Evolutionary conservation across 2,888 invertebrate genomes (phyloP).

Genomic region (Drosophila histrio): DNA sequence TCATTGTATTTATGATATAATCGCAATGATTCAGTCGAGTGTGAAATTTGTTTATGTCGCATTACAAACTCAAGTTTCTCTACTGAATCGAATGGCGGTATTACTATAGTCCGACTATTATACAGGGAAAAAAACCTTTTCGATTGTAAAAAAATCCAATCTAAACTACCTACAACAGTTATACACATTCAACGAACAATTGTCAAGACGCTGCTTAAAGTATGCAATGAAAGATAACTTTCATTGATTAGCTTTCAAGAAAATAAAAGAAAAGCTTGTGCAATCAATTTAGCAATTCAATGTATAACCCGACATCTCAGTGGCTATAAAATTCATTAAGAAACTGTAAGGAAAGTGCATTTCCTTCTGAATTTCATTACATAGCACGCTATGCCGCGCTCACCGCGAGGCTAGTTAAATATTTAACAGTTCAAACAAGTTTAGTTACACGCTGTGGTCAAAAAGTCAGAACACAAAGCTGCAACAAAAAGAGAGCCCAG

Average conservation of each 20-base stretch:
- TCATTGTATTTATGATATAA: slow-evolving; percentile 48
- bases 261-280: slow-evolving; percentile 2
- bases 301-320: slow-evolving; percentile 31
- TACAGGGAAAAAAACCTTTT: neutral
- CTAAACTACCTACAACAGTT: neutral
- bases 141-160: too few relatives aligned
- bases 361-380: slow-evolving; percentile 62
- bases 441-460: slow-evolving; percentile 50
- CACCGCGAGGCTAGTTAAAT: slow-evolving; percentile 70
- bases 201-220: neutral
- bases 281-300: slow-evolving; percentile 47
- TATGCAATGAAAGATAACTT: slow-evolving; percentile 1
- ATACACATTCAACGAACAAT: neutral
- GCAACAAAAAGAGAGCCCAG: slow-evolving; percentile 1
- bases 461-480: slow-evolving; percentile 37
- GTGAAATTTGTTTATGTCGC: slow-evolving; percentile 60
- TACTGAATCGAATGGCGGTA: neutral
- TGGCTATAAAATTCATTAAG: slow-evolving; percentile 71
- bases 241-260: slow-evolving; percentile 22
- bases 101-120: neutral
- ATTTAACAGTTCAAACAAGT: slow-evolving; percentile 68
- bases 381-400: slow-evolving; percentile 5
- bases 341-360: slow-evolving; percentile 47
- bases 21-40: slow-evolving; percentile 54
- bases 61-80: slow-evolving; percentile 6